Percentiles rank a stretch among this genome's conserved stretches.
Evolutionary conservation across 1,140 invertebrate species (phyloP).

Genomic region (Aphis craccivora): DNA sequence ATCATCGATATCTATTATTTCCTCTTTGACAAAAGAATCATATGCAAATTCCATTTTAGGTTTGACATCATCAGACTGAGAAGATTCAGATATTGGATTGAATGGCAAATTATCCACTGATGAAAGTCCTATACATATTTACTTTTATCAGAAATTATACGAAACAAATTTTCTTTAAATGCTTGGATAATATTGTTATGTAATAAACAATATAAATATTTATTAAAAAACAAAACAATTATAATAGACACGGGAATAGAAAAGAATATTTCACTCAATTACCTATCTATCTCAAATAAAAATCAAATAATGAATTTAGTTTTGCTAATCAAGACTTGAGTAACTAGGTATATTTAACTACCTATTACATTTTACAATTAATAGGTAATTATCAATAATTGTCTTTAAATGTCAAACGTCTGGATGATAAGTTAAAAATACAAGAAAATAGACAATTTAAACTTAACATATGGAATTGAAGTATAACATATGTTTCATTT

Average conservation of each 20-base stretch:
- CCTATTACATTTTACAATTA: not conserved
- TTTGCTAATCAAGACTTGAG: not conserved
- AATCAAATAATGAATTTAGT: not conserved
- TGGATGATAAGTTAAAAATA: not conserved
- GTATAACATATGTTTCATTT: not conserved
- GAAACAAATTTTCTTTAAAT: not conserved
- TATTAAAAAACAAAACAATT: not conserved
- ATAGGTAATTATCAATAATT: not conserved
- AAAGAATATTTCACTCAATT: not conserved
- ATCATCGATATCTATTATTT: constrained; percentile 29
- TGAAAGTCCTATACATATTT: constrained; percentile 52
- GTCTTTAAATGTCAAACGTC: not conserved
- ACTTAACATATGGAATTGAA: constrained; percentile 24
- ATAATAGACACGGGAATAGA: not conserved
- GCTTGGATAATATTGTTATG: not conserved
- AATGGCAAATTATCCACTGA: constrained; percentile 42
- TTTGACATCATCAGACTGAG: not conserved
- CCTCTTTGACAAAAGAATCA: constrained; percentile 39
- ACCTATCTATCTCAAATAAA: not conserved
- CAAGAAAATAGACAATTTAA: not conserved
- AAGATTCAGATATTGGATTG: constrained; percentile 36
- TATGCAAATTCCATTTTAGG: not conserved
- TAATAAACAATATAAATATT: not conserved
- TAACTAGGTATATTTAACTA: not conserved
- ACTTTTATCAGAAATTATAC: constrained; percentile 34